Percentiles rank a stretch among this genome's conserved stretches.
These are phyloP conservation scores for Cyrtodaria siliqua DNA, from an alignment of 2,888 invertebrate species.

Conservation along the genomic window DNA sequence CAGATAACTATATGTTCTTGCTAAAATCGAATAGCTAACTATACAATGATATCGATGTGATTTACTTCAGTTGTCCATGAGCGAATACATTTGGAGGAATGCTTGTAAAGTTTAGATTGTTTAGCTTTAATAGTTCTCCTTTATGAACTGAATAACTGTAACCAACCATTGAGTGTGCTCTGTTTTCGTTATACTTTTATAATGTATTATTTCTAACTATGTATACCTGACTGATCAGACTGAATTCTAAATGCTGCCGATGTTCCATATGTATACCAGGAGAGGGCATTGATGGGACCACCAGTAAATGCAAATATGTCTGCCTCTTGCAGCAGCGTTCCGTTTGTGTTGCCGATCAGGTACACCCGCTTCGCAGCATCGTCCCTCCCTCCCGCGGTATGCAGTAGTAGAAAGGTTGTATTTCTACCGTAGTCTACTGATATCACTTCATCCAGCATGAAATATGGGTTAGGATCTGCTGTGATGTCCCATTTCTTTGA, in stretches of 20 bases:
- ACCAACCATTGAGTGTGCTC: too few species aligned
- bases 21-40: too few species aligned
- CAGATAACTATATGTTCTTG: too few species aligned
- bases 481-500: not conserved
- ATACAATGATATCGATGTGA: too few species aligned
- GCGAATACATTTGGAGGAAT: too few species aligned
- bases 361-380: conserved; percentile 48
- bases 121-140: too few species aligned
- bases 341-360: conserved; percentile 59
- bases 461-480: conserved; percentile 15
- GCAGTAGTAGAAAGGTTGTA: conserved; percentile 51
- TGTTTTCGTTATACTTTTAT: too few species aligned
- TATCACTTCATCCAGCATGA: conserved; percentile 58
- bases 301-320: conserved; percentile 48
- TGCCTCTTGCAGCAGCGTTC: conserved; percentile 47
- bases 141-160: too few species aligned
- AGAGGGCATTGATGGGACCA: conserved; percentile 49
- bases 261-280: conserved; percentile 45
- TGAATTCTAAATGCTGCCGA: conserved; percentile 66
- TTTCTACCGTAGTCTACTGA: conserved; percentile 56
- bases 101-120: too few species aligned
- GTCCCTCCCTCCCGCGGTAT: conserved; percentile 51
- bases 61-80: too few species aligned
- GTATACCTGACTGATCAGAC: conserved; percentile 21
- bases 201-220: too few species aligned